Conservation (phyloP, 2,888 invertebrate species). For the Scaptodrosophila latifasciaeformis region DNA sequence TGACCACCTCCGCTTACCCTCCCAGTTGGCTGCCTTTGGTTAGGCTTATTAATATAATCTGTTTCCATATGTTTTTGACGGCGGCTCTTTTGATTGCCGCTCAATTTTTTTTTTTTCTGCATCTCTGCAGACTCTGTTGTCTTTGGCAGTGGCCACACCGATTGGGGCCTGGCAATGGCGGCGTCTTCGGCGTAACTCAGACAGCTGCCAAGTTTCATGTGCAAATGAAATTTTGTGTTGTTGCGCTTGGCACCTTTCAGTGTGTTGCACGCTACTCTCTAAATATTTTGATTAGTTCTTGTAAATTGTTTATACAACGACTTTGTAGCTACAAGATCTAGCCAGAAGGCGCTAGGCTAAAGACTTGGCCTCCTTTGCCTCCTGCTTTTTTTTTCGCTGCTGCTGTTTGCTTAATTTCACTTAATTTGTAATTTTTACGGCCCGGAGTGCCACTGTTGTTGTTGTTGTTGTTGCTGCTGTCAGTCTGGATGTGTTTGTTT, state of each 20-base stretch:
- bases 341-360: too few relatives aligned
- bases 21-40: not conserved
- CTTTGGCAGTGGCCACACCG: not conserved
- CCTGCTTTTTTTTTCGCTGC: slow-evolving; percentile 7
- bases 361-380: too few relatives aligned
- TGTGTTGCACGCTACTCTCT: slow-evolving; percentile 27
- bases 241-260: slow-evolving; percentile 48
- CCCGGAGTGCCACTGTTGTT: too few relatives aligned
- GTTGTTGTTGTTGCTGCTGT: too few relatives aligned
- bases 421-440: slow-evolving; percentile 54
- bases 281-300: slow-evolving; percentile 65
- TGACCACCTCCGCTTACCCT: too few relatives aligned
- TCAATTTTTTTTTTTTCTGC: slow-evolving; percentile 26
- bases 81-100: slow-evolving; percentile 2
- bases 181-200: slow-evolving; percentile 2
- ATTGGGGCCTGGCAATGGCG: not conserved
- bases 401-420: slow-evolving; percentile 53
- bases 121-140: slow-evolving; percentile 15
- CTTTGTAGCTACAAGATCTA: too few relatives aligned
- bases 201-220: slow-evolving; percentile 65
- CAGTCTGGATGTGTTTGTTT: slow-evolving; percentile 19
- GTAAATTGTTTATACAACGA: slow-evolving; percentile 54
- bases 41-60: slow-evolving; percentile 36
- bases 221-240: slow-evolving; percentile 36
- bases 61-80: slow-evolving; percentile 33